Percentiles rank a stretch among this genome's conserved stretches.
Conservation (phyloP, 2,113 vertebrate species). For the Erythrocebus patas region DNA sequence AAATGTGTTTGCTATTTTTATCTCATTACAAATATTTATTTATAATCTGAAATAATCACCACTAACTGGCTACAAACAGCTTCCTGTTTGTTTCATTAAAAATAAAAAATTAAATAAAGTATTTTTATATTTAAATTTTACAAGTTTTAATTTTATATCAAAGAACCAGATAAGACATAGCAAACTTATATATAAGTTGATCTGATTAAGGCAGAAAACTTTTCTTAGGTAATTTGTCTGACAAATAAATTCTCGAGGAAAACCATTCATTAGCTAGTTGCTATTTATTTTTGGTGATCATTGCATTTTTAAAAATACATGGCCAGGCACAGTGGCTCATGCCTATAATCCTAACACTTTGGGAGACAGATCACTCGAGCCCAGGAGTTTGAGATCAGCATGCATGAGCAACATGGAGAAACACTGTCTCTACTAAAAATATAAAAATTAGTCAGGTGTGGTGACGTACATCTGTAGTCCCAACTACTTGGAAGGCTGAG, state of each 20-base stretch:
- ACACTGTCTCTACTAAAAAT: too few species aligned
- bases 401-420: too few species aligned
- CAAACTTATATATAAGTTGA: neutral
- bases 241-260: neutral
- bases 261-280: neutral
- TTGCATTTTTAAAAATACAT: neutral
- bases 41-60: neutral
- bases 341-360: too few species aligned
- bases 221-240: neutral
- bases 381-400: too few species aligned
- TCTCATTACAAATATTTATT: neutral
- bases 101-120: neutral
- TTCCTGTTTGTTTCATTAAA: neutral
- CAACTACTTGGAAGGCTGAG: too few species aligned
- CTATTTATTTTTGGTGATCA: neutral
- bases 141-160: neutral
- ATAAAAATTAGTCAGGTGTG: too few species aligned
- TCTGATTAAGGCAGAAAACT: neutral
- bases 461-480: too few species aligned
- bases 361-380: too few species aligned
- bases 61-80: neutral
- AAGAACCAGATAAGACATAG: neutral
- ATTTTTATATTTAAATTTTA: neutral
- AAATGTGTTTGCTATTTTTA: neutral
- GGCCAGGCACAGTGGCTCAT: too few species aligned